Evolutionary conservation across 2,888 invertebrate genomes (phyloP).

Genomic region (Thelaira solivaga): DNA sequence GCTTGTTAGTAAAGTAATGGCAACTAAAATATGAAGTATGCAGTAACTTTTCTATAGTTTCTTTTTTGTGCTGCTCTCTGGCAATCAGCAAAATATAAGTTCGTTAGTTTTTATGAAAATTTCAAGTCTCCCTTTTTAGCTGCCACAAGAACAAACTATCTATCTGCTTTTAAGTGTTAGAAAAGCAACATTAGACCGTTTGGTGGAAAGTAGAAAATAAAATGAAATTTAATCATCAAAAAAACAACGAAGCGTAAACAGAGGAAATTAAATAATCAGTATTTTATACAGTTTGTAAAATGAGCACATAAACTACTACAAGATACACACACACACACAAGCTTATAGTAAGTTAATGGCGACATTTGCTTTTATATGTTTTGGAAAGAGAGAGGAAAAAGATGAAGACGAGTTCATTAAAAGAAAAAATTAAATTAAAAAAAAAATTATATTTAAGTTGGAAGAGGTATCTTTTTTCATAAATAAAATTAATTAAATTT

Average conservation of each 20-base stretch:
- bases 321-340: too few relatives aligned
- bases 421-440: too few relatives aligned
- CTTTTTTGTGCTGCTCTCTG: slow-evolving; percentile 15
- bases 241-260: slow-evolving; percentile 29
- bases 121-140: not conserved
- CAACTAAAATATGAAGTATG: slow-evolving; percentile 7
- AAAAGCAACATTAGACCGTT: slow-evolving; percentile 1
- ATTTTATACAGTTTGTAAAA: slow-evolving; percentile 29
- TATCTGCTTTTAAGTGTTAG: not conserved
- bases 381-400: too few relatives aligned
- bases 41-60: slow-evolving; percentile 18
- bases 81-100: slow-evolving; percentile 21
- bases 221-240: slow-evolving; percentile 17
- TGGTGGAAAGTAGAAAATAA: not conserved
- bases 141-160: not conserved
- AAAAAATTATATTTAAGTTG: too few relatives aligned
- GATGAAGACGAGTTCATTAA: too few relatives aligned
- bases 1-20: not conserved
- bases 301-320: slow-evolving; percentile 1
- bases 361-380: too few relatives aligned
- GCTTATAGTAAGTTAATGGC: not conserved
- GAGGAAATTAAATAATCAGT: slow-evolving; percentile 53
- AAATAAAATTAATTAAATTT: too few relatives aligned
- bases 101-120: slow-evolving; percentile 23
- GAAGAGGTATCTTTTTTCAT: too few relatives aligned